Evolutionary conservation across 2,888 invertebrate species (phyloP).

Genomic region (Gibbula magus): DNA sequence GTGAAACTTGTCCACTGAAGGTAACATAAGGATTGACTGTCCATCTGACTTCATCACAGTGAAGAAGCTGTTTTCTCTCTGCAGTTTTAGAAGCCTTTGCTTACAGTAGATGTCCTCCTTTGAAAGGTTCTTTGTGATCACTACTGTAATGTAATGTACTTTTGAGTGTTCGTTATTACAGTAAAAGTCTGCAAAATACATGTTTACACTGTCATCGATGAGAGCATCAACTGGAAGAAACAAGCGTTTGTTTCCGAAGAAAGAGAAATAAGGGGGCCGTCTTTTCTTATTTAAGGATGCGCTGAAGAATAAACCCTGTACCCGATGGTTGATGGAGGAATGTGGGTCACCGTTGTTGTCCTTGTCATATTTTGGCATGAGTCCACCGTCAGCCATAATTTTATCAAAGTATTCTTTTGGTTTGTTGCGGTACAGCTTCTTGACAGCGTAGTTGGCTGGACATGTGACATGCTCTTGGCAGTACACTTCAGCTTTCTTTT

Average conservation of each 20-base stretch:
- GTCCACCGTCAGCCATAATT: slow-evolving; percentile 27
- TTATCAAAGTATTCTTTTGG: slow-evolving; percentile 23
- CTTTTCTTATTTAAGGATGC: slow-evolving; percentile 53
- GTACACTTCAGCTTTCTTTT: too few species aligned
- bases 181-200: slow-evolving; percentile 73
- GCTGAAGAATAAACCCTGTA: slow-evolving; percentile 70
- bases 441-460: neutral
- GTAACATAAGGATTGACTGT: neutral
- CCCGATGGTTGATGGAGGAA: slow-evolving; percentile 47
- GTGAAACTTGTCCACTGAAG: neutral
- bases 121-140: slow-evolving; percentile 40
- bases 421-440: slow-evolving; percentile 30
- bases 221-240: slow-evolving; percentile 29
- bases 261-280: slow-evolving; percentile 48
- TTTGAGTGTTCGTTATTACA: slow-evolving; percentile 58
- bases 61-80: neutral
- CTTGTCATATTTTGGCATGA: slow-evolving; percentile 65
- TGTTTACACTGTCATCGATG: slow-evolving; percentile 23
- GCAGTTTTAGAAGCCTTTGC: slow-evolving; percentile 25
- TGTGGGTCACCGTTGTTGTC: slow-evolving; percentile 66
- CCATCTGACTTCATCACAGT: too few species aligned
- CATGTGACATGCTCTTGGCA: too few species aligned
- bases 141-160: slow-evolving; percentile 69
- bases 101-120: slow-evolving; percentile 31
- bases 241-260: slow-evolving; percentile 35